Evolutionary conservation across 2,797 vertebrate species (phyloP).

Genomic region (Rhincodon typus): DNA sequence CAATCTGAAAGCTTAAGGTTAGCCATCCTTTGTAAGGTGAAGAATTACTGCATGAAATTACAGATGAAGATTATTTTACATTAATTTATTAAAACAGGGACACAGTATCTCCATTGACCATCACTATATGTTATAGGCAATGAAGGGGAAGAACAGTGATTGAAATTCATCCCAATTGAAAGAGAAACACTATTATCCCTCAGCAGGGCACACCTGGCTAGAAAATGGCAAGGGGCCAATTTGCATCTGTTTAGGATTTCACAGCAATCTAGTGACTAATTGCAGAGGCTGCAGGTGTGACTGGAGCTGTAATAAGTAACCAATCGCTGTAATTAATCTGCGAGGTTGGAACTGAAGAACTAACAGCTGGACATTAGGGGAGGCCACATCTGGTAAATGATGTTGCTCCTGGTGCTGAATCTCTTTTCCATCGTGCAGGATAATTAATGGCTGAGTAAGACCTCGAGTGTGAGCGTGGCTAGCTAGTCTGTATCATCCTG

Average conservation of each 20-base stretch:
- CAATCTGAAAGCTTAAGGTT: neutral
- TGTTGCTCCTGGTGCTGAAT: neutral
- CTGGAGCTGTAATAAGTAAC: conserved; percentile 73
- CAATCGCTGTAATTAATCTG: conserved; percentile 80
- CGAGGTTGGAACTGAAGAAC: conserved; percentile 74
- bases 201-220: conserved; percentile 58
- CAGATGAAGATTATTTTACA: neutral
- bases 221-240: conserved; percentile 68
- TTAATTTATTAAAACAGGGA: neutral
- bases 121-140: neutral
- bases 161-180: conserved; percentile 56
- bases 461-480: neutral
- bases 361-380: conserved; percentile 76
- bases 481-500: neutral
- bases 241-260: conserved; percentile 73
- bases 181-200: conserved; percentile 68
- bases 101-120: neutral
- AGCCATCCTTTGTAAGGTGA: neutral
- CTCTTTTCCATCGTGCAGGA: neutral
- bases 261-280: conserved; percentile 71
- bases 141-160: neutral
- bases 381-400: conserved; percentile 59
- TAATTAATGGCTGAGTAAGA: neutral
- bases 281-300: conserved; percentile 76
- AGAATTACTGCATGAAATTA: neutral